phyloP scores from a whole-genome alignment of 2,888 invertebrate species.

The Noctua pronuba region DNA sequence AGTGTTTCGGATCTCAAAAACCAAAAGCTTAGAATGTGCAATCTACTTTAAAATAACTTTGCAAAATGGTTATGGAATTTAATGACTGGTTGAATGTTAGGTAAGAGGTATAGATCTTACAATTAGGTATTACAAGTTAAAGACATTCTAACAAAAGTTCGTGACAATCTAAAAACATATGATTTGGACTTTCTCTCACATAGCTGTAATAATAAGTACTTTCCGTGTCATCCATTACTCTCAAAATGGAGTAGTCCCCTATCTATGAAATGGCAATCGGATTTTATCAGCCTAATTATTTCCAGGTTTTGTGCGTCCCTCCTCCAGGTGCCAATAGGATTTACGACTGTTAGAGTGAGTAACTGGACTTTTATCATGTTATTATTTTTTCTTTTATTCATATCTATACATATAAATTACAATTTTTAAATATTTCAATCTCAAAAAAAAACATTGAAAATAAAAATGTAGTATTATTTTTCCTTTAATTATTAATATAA shows the following conservation, averaged over 20 bases:
- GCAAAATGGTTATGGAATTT: not conserved
- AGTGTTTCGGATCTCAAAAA: not conserved
- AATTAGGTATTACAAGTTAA: not conserved
- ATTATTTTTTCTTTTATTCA: too few species aligned
- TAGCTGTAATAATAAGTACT: not conserved
- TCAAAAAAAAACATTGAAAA: too few species aligned
- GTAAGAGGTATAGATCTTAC: not conserved
- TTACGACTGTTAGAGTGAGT: too few species aligned
- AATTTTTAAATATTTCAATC: too few species aligned
- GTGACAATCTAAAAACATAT: not conserved
- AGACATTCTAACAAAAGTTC: constrained; percentile 10
- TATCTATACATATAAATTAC: too few species aligned
- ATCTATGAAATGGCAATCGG: not conserved
- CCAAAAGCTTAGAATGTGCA: not conserved
- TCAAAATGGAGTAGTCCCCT: not conserved
- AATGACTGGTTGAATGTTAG: not conserved
- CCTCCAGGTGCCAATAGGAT: too few species aligned
- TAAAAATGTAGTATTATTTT: too few species aligned
- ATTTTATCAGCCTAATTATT: too few species aligned
- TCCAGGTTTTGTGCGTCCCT: too few species aligned
- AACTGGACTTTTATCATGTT: not conserved
- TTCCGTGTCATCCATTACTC: not conserved
- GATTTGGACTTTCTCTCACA: constrained; percentile 26
- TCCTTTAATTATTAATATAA: too few species aligned
- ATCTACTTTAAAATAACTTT: not conserved